Base-by-base conservation (phyloP, 2,797 vertebrate species). In the Arremon brunneinucha region DNA sequence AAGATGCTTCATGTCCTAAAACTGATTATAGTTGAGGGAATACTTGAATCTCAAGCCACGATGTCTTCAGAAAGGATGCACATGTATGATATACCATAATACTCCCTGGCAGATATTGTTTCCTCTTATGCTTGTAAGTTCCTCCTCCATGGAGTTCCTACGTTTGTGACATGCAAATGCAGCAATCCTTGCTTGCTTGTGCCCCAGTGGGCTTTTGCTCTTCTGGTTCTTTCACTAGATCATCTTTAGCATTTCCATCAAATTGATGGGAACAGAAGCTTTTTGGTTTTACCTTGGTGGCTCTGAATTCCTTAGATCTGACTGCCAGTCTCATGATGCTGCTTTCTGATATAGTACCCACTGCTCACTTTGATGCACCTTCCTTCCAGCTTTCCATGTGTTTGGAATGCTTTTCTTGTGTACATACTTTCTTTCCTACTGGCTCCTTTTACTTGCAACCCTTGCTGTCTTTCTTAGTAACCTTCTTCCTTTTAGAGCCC, bases 41-140 rank as follows among this genome's bases (percentile, higher is more conserved):
- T 35, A 63, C 71, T 83, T 71, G 22, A 78, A 50, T 80, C 43
- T 81, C 16, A 69, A 83, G 49, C 32, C 44, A 37, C 18, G 35
- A 26, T 28, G 7, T 16, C 34, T 56, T 84, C 43, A 50, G 34
- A 77, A 83, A 53, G 26, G 50, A 67, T 30, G 23, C 12, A 74
- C 17, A 28, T 0, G 1, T n/a, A 13, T 10, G 5, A 39, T 53
- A 35, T 8, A 28, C 11, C 2, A 1, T 50, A 69, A 55, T 60
- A 37, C 5, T 63, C 11, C 8, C 11, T 14, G 14, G 3, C 55
- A 34, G 50, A 7, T 26, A 13, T 8, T 19, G 6, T 63, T 79
- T 56, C 23, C 28, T 89, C 68, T 9, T 77, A 5, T 4, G 15
- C 19, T 53, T 71, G 7, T 12, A 71, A 46, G 20, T 57, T 80